Conservation (phyloP, 1,140 invertebrate genomes). For the Heliconius hermathena region DNA sequence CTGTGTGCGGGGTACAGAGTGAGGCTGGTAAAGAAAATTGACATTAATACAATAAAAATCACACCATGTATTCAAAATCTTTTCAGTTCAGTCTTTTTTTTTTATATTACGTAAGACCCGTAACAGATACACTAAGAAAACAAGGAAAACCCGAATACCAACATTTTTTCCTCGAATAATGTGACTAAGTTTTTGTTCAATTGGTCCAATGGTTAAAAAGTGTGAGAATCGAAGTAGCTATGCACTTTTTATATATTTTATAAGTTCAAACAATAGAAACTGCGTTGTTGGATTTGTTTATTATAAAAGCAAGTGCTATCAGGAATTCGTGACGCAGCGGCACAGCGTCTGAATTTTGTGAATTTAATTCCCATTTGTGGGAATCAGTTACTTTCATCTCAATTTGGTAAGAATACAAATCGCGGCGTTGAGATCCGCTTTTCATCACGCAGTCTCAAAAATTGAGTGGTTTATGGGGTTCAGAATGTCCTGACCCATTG, state of each 20-base stretch:
- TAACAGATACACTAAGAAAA: background rate
- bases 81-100: background rate
- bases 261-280: background rate
- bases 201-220: background rate
- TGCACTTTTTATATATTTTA: background rate
- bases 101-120: background rate
- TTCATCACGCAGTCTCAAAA: too few relatives aligned
- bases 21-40: too few relatives aligned
- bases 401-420: too few relatives aligned
- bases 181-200: background rate
- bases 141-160: background rate
- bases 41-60: background rate
- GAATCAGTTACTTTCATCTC: too few relatives aligned
- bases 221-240: background rate
- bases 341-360: too few relatives aligned
- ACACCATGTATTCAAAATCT: background rate
- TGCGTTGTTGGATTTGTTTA: background rate
- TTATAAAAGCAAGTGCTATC: background rate
- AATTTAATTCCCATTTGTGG: too few relatives aligned
- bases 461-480: too few relatives aligned
- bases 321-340: background rate
- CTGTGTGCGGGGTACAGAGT: too few relatives aligned
- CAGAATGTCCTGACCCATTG: too few relatives aligned
- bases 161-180: constrained; percentile 1
- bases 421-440: too few relatives aligned